Evolutionary conservation across 2,888 invertebrate species (phyloP).

Genomic region (Polyploca ridens): DNA sequence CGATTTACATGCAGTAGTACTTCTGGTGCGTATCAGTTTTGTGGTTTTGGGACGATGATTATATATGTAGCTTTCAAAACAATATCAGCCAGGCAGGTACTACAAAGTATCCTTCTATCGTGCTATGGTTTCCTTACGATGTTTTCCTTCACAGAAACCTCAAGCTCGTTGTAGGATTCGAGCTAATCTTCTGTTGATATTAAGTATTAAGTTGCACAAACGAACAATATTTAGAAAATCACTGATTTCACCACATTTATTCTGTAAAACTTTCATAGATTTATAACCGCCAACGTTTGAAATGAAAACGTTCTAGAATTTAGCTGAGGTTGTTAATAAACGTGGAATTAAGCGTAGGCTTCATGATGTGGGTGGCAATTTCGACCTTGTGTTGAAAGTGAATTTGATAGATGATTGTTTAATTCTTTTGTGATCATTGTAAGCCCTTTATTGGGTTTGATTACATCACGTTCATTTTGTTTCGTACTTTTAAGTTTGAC

Average conservation of each 20-base stretch:
- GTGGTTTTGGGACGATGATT: background rate
- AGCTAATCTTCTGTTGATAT: no score
- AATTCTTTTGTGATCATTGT: slow-evolving; percentile 48
- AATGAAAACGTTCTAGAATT: slow-evolving; percentile 28
- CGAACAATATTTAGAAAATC: slow-evolving; percentile 1
- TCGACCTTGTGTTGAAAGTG: slow-evolving; percentile 66
- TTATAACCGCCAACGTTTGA: slow-evolving; percentile 16
- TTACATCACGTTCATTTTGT: slow-evolving; percentile 27
- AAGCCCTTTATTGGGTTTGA: slow-evolving; percentile 42
- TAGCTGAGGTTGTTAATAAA: slow-evolving; percentile 36
- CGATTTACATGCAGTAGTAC: background rate
- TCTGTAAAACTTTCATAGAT: slow-evolving; percentile 11
- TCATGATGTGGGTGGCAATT: slow-evolving; percentile 48
- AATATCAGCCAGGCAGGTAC: no score
- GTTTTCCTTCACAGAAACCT: no score
- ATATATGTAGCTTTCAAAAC: background rate
- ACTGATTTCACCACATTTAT: slow-evolving; percentile 10
- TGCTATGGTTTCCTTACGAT: no score
- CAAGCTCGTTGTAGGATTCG: no score
- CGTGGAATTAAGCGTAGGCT: slow-evolving; percentile 51
- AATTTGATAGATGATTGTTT: slow-evolving; percentile 47
- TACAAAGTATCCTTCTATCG: no score
- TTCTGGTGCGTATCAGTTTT: background rate
- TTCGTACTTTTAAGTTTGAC: slow-evolving; percentile 7
- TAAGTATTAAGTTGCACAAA: background rate